Evolutionary conservation across 2,113 vertebrate species (phyloP).

Genomic region (Scomber colias): DNA sequence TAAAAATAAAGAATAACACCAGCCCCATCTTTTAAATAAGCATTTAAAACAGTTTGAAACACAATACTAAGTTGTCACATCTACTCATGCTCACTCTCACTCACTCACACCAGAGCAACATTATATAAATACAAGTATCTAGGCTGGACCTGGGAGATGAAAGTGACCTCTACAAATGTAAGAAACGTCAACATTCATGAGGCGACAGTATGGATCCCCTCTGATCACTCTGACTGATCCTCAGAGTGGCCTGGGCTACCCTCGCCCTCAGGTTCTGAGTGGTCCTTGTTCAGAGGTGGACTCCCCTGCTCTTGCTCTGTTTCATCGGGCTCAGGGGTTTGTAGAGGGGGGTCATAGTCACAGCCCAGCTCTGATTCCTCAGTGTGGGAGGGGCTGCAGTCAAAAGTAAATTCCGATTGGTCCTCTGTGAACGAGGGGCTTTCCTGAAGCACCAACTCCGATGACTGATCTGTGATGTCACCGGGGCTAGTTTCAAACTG

Average conservation of each 20-base stretch:
- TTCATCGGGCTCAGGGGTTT: constrained; percentile 63
- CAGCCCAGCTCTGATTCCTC: constrained; percentile 79
- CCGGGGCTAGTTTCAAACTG: constrained; percentile 75
- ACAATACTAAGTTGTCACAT: constrained; percentile 20
- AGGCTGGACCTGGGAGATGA: constrained; percentile 65
- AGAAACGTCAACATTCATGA: constrained; percentile 67
- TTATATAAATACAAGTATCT: constrained; percentile 53
- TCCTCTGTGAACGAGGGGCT: constrained; percentile 81
- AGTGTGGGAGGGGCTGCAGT: constrained; percentile 82
- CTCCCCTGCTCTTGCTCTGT: constrained; percentile 48
- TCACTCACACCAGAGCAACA: constrained; percentile 35
- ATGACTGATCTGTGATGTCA: constrained; percentile 63
- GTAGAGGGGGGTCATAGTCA: constrained; percentile 72
- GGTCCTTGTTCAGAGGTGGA: constrained; percentile 48
- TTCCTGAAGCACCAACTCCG: constrained; percentile 76
- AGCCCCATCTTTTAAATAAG: constrained; percentile 24
- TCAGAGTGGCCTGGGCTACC: constrained; percentile 43
- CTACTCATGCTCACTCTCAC: constrained; percentile 14
- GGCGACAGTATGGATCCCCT: constrained; percentile 35
- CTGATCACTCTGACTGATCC: constrained; percentile 65
- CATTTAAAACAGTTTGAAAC: constrained; percentile 21
- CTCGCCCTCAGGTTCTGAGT: constrained; percentile 66
- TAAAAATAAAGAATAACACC: constrained; percentile 33
- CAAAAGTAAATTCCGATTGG: constrained; percentile 81
- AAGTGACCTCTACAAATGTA: constrained; percentile 63